Evolutionary conservation across 92 coral and sea anemone species (phyloP), one percentile per base, ranked within the genome.

Genomic region (Phenganax stokvisi): DNA sequence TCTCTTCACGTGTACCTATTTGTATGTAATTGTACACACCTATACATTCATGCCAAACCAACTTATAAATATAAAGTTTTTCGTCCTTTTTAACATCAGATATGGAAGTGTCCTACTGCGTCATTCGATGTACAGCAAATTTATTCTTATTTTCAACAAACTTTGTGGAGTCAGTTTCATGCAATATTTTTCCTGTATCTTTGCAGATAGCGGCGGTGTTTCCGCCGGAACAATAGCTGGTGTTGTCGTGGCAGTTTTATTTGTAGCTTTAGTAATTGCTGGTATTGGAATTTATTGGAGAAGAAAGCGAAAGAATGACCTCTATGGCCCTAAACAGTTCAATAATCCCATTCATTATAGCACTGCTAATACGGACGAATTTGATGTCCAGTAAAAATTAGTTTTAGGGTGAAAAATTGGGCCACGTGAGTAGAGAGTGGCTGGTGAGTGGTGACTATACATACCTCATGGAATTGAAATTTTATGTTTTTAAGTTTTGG

Each of bases 201-300:
- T 71, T 25, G 47, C 29, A 71, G 76, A 30, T 12, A 16, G 56
- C 27, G 16, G 59, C 8, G 59, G 90, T 25, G 57, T 92, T 60
- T 92, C 97, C 12, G 47, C 75, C 3, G 97, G 97, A 51, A 96
- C 86, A 7, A 86, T 87, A 65, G 96, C 96, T 47, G 97, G 91
- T 54, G 85, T 92, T 47, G 90, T 89, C 25, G 79, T 92, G 55
- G 74, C 85, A 2, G 96, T 91, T 8, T 71, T 90, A 69, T 72
- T 91, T 10, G 31, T 91, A 8, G 10, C 88, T 6, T 87, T 85
- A 13, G 5, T 88, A 9, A 82, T 79, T 68, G 89, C 80, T 12
- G 86, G 85, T 0, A 87, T 90, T 12, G 90, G 59, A 10, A 80
- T 72, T 83, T 85, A 88, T 79, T 87, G 81, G 87, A 90, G 65